Conservation (phyloP, 2,888 invertebrate genomes). For the Diaprepes abbreviatus region DNA sequence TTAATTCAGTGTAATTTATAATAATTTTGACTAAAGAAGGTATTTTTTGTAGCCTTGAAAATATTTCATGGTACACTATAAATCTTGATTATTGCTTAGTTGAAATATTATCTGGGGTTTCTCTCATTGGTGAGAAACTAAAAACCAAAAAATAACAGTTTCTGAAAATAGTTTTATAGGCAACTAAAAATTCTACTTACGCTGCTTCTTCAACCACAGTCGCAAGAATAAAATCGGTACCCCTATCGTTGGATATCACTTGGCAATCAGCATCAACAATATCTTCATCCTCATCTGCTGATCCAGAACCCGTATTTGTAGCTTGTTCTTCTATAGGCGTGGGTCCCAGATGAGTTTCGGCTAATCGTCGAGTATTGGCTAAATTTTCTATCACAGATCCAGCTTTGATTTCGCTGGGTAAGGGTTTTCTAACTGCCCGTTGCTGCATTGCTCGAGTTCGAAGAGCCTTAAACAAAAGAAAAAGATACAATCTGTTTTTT, state of each 20-base stretch:
- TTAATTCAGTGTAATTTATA: too few relatives aligned
- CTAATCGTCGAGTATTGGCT: slow-evolving; percentile 83
- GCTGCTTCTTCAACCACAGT: slow-evolving; percentile 88
- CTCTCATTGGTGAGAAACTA: too few relatives aligned
- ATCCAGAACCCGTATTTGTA: slow-evolving; percentile 91
- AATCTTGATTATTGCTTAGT: too few relatives aligned
- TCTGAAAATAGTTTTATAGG: too few relatives aligned
- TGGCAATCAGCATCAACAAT: slow-evolving; percentile 78
- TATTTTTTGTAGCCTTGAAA: too few relatives aligned
- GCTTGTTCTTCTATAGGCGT: slow-evolving; percentile 78
- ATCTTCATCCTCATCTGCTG: slow-evolving; percentile 87
- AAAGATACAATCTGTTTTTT: too few relatives aligned
- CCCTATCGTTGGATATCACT: slow-evolving; percentile 91
- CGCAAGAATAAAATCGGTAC: slow-evolving; percentile 91
- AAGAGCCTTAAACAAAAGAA: slow-evolving; percentile 76
- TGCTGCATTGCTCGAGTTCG: slow-evolving; percentile 87
- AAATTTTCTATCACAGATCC: slow-evolving; percentile 92
- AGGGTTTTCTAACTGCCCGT: slow-evolving; percentile 84
- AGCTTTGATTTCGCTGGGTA: slow-evolving; percentile 79
- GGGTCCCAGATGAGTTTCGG: slow-evolving; percentile 79
- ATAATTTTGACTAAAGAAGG: too few relatives aligned
- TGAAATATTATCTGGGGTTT: too few relatives aligned
- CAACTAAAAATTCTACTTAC: slow-evolving; percentile 76
- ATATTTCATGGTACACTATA: too few relatives aligned
- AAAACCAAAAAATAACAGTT: too few relatives aligned